phyloP scores from a whole-genome alignment of 2,888 invertebrate genomes.

The Patella caerulea region DNA sequence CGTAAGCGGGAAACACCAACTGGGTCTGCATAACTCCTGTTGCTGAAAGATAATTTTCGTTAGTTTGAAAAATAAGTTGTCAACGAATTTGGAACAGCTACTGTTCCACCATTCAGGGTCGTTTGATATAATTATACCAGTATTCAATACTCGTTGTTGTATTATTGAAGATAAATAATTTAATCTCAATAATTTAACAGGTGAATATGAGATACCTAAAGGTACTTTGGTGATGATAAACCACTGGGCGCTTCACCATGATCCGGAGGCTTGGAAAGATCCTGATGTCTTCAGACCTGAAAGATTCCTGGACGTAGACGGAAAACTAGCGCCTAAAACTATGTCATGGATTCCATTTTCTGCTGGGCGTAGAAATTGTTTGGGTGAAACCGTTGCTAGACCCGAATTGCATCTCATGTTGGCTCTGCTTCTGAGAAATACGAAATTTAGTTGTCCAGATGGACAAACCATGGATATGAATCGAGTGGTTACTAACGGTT shows the following conservation, averaged over 20 bases:
- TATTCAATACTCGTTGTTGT: no score
- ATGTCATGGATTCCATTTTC: conserved; percentile 59
- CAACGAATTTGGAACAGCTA: no score
- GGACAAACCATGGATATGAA: no score
- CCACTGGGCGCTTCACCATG: conserved; percentile 51
- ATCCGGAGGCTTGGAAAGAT: conserved; percentile 51
- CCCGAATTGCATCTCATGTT: conserved; percentile 48
- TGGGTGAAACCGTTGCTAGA: conserved; percentile 58
- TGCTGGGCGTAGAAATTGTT: conserved; percentile 57
- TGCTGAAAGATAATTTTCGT: no score
- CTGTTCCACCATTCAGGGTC: no score
- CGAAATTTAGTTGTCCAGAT: no score
- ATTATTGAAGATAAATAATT: neutral
- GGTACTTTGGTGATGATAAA: conserved; percentile 50
- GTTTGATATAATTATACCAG: no score
- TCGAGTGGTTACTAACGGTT: no score
- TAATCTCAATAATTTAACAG: conserved; percentile 25
- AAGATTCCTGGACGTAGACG: conserved; percentile 51
- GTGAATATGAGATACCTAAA: conserved; percentile 53
- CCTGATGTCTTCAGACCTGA: conserved; percentile 53
- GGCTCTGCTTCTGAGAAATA: no score
- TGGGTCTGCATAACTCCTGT: no score
- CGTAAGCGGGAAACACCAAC: no score
- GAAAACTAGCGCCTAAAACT: conserved; percentile 49
- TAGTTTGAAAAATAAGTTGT: no score